Evolutionary conservation across 2,797 vertebrate species (phyloP), one percentile per base, ranked within the genome.

Genomic region (Varecia variegata): DNA sequence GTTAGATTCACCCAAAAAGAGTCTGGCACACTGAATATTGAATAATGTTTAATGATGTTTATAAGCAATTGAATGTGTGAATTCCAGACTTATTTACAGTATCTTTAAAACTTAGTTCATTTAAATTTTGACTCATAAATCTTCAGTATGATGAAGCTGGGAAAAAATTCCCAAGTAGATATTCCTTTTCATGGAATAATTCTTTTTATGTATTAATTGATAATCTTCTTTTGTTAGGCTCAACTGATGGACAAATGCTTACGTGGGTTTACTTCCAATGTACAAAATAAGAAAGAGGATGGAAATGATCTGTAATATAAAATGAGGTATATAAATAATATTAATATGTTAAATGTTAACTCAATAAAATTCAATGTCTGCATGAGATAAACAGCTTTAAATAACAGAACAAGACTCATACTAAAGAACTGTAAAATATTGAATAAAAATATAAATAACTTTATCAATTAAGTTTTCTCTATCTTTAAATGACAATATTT

Each of bases 261-360:
- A 96, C 76, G 54, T 82, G 87, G 40, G 47, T 92, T 98, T 97
- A 97, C 47, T 88, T 97, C 94, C 86, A 97, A 90, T 97, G 96
- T 88, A 95, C 56, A 95, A 97, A 97, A 96, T 76, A 97, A 97
- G 88, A 95, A 97, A 97, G 83, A 95, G 80, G 91, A 81, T 92
- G 80, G 52, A 96, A 98, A 93, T 96, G 32, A 96, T 97, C 93
- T 96, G 80, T 95, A 97, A 97, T 93, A 96, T 96, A 97, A 97
- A 96, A 95, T 79, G 67, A 97, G 17, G 93, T 91, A 88, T 81
- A 90, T 71, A 95, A 94, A 93, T 80, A 87, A 81, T 77, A 88
- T 97, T 94, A 94, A 91, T 67, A 90, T 52, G 54, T 27, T 94
- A 94, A 96, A 76, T 89, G 21, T 47, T 67, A 86, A 94, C 12